Evolutionary conservation across 2,888 invertebrate species (phyloP), one percentile per base, ranked within the genome.

Genomic region (Marasmarcha lunaedactyla): DNA sequence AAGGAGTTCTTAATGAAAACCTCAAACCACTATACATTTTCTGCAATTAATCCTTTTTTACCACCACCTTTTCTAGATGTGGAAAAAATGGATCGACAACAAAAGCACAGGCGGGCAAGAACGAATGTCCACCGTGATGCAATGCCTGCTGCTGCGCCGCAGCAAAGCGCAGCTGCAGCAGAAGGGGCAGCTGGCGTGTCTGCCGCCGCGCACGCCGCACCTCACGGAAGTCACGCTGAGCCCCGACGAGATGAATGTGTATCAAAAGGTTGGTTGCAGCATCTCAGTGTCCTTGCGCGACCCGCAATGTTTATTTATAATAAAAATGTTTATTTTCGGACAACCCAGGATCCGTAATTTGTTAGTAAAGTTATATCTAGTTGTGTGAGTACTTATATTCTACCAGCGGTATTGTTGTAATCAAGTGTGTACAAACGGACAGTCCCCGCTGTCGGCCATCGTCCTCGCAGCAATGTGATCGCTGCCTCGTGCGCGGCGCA

Each of bases 31-130:
- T n/a, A n/a, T n/a, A n/a, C n/a, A n/a, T n/a, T n/a, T n/a, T n/a
- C n/a, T n/a, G n/a, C n/a, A n/a, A n/a, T n/a, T n/a, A n/a, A n/a
- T n/a, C n/a, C n/a, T n/a, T n/a, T n/a, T n/a, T n/a, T n/a, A n/a
- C n/a, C n/a, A n/a, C n/a, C n/a, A n/a, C n/a, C n/a, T n/a, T n/a
- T n/a, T n/a, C n/a, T 51, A 89, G 81, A 90, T 95, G 46, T 98
- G 96, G 96, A 96, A 95, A 66, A 88, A 90, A 43, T 97, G 95
- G 91, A 93, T 98, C 38, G 93, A 93, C 56, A 92, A 92, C 63
- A 94, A 93, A 61, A 89, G 87, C 47, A 77, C 87, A 26, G 90
- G 91, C 34, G 94, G 94, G 0, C 88, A 89, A 49, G 89, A 93
- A 55, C 85, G 97, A 1, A 79, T 98, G n/a, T 89, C 91, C 57